Evolutionary conservation across 1,140 invertebrate species (phyloP).

Genomic region (Plodia interpunctella): DNA sequence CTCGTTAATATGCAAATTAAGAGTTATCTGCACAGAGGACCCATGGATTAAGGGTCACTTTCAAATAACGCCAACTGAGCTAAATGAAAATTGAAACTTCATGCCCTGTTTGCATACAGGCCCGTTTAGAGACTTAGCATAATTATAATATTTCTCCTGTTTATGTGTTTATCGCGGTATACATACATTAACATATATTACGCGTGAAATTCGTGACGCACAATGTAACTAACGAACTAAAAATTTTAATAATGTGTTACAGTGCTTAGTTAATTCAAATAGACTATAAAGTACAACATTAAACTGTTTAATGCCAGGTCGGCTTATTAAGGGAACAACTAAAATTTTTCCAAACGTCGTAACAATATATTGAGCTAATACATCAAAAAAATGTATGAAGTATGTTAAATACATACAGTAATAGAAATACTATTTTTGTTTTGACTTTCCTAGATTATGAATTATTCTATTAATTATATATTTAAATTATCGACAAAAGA

Average conservation of each 20-base stretch:
- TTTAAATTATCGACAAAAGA: too few species aligned
- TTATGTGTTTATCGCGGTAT: conserved; percentile 40
- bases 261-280: conserved; percentile 44
- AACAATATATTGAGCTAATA: too few species aligned
- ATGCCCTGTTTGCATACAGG: conserved; percentile 48
- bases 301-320: conserved; percentile 39
- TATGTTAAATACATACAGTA: too few species aligned
- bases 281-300: conserved; percentile 44
- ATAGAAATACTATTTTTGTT: too few species aligned
- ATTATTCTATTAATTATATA: too few species aligned
- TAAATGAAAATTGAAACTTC: conserved; percentile 54
- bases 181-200: conserved; percentile 47
- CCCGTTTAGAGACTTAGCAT: conserved; percentile 52
- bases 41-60: conserved; percentile 53
- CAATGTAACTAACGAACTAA: conserved; percentile 37
- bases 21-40: conserved; percentile 58
- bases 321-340: conserved; percentile 34
- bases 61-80: conserved; percentile 40
- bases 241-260: conserved; percentile 43
- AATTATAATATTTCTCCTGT: conserved; percentile 42
- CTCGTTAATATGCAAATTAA: conserved; percentile 72
- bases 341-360: neutral
- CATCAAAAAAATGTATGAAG: too few species aligned
- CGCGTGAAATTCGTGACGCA: conserved; percentile 31
- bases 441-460: too few species aligned